phyloP scores from a whole-genome alignment of 1,140 invertebrate species.

The Macrosteles quadrilineatus region DNA sequence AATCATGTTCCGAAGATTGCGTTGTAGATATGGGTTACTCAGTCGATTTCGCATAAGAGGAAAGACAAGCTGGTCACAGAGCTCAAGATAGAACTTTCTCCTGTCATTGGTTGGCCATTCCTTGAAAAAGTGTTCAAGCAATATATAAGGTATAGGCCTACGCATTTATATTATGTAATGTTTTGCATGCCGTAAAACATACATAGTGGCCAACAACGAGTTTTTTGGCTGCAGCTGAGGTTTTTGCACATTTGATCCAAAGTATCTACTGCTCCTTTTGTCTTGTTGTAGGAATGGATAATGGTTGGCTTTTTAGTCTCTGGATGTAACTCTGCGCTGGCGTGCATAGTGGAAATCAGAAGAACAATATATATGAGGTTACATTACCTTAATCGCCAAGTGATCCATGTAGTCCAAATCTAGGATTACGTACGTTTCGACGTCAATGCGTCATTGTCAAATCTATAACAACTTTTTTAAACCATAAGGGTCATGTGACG shows the following conservation, averaged over 20 bases:
- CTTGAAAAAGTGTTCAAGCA: not conserved
- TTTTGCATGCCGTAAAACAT: conserved; percentile 36
- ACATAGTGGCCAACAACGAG: too few relatives aligned
- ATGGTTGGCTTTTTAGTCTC: conserved; percentile 49
- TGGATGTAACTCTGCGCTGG: conserved; percentile 36
- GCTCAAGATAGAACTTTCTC: not conserved
- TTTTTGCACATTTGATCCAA: conserved; percentile 51
- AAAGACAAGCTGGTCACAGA: not conserved
- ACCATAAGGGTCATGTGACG: conserved; percentile 41
- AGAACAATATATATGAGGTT: too few relatives aligned
- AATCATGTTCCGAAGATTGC: not conserved
- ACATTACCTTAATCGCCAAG: too few relatives aligned
- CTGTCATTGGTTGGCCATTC: not conserved
- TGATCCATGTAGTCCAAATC: too few relatives aligned
- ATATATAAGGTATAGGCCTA: not conserved
- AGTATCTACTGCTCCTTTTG: conserved; percentile 53
- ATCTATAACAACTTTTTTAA: conserved; percentile 41
- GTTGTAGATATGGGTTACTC: too few relatives aligned
- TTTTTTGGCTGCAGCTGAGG: conserved; percentile 44
- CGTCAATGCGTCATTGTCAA: too few relatives aligned
- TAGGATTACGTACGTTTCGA: too few relatives aligned
- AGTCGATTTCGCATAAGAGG: not conserved
- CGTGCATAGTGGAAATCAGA: conserved; percentile 41
- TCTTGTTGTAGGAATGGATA: conserved; percentile 50
- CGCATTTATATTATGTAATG: conserved; percentile 26